Conservation (phyloP, 2,113 vertebrate genomes). For the Hiodon tergisus region DNA sequence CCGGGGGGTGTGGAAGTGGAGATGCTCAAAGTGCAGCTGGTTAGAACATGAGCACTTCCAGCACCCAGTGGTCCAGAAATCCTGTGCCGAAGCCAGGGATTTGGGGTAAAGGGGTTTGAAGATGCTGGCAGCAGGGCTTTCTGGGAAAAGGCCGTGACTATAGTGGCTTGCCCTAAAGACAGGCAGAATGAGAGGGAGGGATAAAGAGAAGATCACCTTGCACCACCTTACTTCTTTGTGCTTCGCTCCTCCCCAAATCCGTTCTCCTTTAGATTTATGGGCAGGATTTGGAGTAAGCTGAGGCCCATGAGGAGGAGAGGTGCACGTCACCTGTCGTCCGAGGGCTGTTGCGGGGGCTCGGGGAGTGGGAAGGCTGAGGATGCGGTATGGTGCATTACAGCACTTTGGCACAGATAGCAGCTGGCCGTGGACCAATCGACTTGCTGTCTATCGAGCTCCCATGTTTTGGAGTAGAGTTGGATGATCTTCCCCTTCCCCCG, state of each 20-base stretch:
- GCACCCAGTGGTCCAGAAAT: neutral
- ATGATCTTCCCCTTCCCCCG: too few relatives aligned
- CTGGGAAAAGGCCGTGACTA: too few relatives aligned
- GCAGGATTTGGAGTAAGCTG: conserved; percentile 1
- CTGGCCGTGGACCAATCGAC: neutral
- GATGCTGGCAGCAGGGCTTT: too few relatives aligned
- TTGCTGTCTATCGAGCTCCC: neutral
- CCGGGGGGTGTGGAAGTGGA: neutral
- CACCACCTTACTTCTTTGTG: neutral
- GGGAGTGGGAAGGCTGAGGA: neutral
- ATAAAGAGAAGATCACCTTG: neutral
- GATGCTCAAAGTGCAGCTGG: neutral
- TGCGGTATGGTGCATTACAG: conserved; percentile 1
- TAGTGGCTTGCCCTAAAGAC: too few relatives aligned
- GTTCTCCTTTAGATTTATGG: conserved; percentile 9
- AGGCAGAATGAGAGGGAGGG: neutral
- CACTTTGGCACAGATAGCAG: neutral
- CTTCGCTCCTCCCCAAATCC: neutral
- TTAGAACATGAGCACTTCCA: neutral
- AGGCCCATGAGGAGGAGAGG: neutral
- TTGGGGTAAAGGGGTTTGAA: neutral
- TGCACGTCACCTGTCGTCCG: conserved; percentile 20
- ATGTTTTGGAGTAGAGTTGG: too few relatives aligned
- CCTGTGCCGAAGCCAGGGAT: neutral
- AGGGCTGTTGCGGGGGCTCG: neutral